phyloP scores from a whole-genome alignment of 2,888 invertebrate genomes.

The Mythimna lalbum region DNA sequence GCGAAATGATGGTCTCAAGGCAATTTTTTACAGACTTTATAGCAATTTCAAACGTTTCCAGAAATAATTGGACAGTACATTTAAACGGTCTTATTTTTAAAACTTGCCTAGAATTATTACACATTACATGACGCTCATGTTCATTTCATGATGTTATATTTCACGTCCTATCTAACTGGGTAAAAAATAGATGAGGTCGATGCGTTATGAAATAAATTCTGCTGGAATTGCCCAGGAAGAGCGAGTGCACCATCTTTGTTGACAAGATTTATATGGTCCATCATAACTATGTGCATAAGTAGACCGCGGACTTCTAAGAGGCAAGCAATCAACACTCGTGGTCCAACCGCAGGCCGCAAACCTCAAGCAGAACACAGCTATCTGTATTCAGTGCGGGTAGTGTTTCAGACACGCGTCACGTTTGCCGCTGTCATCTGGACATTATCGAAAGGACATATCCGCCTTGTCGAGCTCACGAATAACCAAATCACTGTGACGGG shows the following conservation, averaged over 20 bases:
- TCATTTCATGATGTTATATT: neutral
- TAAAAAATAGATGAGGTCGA: neutral
- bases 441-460: constrained; percentile 60
- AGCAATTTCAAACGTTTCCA: constrained; percentile 37
- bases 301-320: constrained; percentile 52
- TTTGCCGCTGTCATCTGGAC: constrained; percentile 51
- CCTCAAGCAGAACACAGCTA: constrained; percentile 68
- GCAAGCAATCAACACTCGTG: constrained; percentile 70
- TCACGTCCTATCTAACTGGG: neutral
- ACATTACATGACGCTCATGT: neutral
- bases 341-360: constrained; percentile 73
- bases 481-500: constrained; percentile 43
- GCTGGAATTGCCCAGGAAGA: neutral
- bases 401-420: constrained; percentile 70
- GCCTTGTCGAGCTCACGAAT: constrained; percentile 42
- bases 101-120: neutral
- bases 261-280: constrained; percentile 18
- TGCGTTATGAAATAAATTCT: neutral
- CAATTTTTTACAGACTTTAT: constrained; percentile 41
- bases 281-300: constrained; percentile 37
- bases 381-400: constrained; percentile 70
- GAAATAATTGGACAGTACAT: constrained; percentile 48
- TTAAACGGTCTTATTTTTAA: neutral
- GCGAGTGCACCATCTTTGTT: neutral
- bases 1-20: constrained; percentile 41